These are phyloP conservation scores for Dascyllus trimaculatus DNA, from an alignment of 2,113 vertebrate genomes.

Conservation along the genomic window DNA sequence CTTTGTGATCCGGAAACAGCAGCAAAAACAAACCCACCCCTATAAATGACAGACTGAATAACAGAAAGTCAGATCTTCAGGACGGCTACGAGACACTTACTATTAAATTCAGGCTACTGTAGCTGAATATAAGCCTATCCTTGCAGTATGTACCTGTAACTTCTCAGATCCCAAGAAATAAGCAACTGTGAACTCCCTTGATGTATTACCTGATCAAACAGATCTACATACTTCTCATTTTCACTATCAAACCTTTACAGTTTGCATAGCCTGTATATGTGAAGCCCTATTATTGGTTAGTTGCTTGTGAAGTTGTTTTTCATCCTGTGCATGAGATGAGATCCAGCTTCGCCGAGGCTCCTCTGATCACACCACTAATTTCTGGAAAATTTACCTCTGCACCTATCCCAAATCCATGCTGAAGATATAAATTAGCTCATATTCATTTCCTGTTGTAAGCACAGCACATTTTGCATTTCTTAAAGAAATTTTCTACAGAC, in stretches of 20 bases:
- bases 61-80: constrained; percentile 1
- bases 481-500: background rate
- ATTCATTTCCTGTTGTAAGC: no score
- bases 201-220: background rate
- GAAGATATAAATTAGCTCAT: background rate
- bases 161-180: no score
- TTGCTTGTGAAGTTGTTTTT: background rate
- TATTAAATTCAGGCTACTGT: background rate
- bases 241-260: no score
- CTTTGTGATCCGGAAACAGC: constrained; percentile 46
- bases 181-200: background rate
- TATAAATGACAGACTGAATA: constrained; percentile 9
- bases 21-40: constrained; percentile 32
- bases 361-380: no score
- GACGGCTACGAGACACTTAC: background rate
- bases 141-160: no score
- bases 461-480: no score
- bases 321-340: background rate
- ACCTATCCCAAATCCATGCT: background rate
- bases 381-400: background rate
- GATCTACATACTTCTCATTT: no score
- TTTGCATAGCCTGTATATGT: no score
- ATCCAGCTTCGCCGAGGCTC: no score
- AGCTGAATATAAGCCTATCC: background rate
- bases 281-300: no score